Evolutionary conservation across 2,113 vertebrate species (phyloP).

Genomic region (Megalops atlanticus): DNA sequence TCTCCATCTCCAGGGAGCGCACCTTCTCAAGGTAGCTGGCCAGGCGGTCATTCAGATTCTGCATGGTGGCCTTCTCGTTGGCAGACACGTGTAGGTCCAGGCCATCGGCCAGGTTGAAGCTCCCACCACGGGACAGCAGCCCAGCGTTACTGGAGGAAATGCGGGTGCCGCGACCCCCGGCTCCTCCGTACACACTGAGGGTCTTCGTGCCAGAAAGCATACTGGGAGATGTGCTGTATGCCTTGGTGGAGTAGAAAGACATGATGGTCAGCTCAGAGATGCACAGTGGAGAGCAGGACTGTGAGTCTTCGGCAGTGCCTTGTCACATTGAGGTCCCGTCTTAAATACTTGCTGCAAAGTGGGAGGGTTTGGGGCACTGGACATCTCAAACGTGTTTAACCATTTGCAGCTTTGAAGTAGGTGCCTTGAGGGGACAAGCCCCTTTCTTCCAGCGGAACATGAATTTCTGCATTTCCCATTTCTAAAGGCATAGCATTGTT

Average conservation of each 20-base stretch:
- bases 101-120: constrained; percentile 49
- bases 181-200: constrained; percentile 63
- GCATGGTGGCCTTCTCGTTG: constrained; percentile 71
- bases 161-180: constrained; percentile 56
- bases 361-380: background rate
- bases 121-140: background rate
- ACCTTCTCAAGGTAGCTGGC: constrained; percentile 69
- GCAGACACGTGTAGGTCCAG: constrained; percentile 52
- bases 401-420: background rate
- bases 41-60: constrained; percentile 71
- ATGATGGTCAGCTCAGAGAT: constrained; percentile 51
- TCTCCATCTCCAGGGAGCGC: constrained; percentile 60
- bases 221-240: background rate
- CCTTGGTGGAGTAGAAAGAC: constrained; percentile 38
- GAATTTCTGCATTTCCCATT: constrained; percentile 3
- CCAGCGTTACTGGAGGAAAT: constrained; percentile 45
- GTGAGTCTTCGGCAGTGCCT: background rate
- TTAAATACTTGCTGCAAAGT: background rate
- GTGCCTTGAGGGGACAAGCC: background rate
- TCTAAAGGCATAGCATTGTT: background rate
- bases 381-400: background rate
- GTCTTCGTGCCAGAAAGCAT: constrained; percentile 43
- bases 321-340: background rate
- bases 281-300: background rate
- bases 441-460: background rate